These are phyloP conservation scores for Phallusia fumigata DNA, from an alignment of 23 tunicate species.

Conservation along the genomic window DNA sequence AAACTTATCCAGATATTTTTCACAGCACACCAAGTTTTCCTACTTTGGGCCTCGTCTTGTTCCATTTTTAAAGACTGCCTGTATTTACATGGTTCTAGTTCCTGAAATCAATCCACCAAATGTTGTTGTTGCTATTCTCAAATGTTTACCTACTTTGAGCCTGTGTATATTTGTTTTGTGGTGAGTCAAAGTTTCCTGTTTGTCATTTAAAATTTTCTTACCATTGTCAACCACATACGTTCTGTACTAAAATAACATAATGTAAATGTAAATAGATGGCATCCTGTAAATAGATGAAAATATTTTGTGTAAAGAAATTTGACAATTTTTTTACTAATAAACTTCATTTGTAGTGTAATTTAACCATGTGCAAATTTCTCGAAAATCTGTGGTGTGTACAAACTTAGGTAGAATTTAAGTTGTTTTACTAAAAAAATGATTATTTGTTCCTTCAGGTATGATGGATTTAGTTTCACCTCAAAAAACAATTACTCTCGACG, in stretches of 20 bases:
- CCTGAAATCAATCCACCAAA: constrained; percentile 89
- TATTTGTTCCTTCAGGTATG: constrained; percentile 52
- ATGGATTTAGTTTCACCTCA: constrained; percentile 89
- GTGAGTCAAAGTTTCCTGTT: constrained; percentile 43
- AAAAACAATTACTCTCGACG: constrained; percentile 76
- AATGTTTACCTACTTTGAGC: constrained; percentile 76
- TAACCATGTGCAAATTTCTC: too few species aligned
- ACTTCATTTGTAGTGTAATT: too few species aligned
- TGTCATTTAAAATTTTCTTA: too few species aligned
- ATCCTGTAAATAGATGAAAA: too few species aligned
- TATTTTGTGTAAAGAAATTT: too few species aligned
- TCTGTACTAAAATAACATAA: too few species aligned
- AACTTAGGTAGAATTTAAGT: too few species aligned
- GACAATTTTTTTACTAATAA: too few species aligned
- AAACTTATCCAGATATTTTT: too few species aligned
- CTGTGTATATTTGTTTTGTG: constrained; percentile 83
- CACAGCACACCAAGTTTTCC: constrained; percentile 86
- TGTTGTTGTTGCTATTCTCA: constrained; percentile 75
- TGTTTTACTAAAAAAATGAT: not conserved
- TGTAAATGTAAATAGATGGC: too few species aligned
- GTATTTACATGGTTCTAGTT: constrained; percentile 77
- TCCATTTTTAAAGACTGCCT: constrained; percentile 89
- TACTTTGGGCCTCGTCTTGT: constrained; percentile 92
- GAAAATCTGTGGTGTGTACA: too few species aligned
- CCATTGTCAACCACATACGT: too few species aligned